Evolutionary conservation across 1,140 invertebrate species (phyloP).

Genomic region (Heliconius himera): DNA sequence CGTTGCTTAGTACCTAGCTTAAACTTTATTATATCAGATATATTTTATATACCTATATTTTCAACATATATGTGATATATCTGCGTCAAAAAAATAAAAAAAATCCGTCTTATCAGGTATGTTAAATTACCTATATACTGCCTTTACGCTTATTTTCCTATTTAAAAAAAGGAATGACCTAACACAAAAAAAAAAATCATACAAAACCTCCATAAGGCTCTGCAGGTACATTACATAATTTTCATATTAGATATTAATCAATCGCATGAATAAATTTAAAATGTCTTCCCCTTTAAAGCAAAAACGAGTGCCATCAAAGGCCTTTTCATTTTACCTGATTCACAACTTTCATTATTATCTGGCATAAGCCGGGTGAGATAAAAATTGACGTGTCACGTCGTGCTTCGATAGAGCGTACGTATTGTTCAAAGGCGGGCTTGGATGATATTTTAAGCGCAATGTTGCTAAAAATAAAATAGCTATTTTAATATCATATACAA

Average conservation of each 20-base stretch:
- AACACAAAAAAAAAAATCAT: too few relatives aligned
- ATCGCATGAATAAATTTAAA: background rate
- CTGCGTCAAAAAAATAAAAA: too few relatives aligned
- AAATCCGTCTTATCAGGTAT: too few relatives aligned
- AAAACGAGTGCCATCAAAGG: constrained; percentile 6
- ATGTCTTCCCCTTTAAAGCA: background rate
- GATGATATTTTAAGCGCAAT: background rate
- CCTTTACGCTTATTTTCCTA: too few relatives aligned
- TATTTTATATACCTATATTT: too few relatives aligned
- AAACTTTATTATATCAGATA: too few relatives aligned
- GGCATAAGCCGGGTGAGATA: background rate
- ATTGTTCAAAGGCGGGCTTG: constrained; percentile 3
- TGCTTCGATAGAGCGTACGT: background rate
- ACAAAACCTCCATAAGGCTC: too few relatives aligned
- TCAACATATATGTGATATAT: too few relatives aligned
- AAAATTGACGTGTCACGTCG: background rate
- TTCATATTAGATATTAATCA: background rate
- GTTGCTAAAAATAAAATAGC: background rate
- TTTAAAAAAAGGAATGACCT: too few relatives aligned
- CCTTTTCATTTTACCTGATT: constrained; percentile 13
- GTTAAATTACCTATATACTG: too few relatives aligned
- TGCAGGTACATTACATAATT: too few relatives aligned
- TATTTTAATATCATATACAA: background rate
- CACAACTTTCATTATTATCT: constrained; percentile 4
- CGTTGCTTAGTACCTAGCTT: too few relatives aligned